These are phyloP conservation scores for Chromoteleia sp. DNA, from an alignment of 2,888 invertebrate species.

Conservation along the genomic window DNA sequence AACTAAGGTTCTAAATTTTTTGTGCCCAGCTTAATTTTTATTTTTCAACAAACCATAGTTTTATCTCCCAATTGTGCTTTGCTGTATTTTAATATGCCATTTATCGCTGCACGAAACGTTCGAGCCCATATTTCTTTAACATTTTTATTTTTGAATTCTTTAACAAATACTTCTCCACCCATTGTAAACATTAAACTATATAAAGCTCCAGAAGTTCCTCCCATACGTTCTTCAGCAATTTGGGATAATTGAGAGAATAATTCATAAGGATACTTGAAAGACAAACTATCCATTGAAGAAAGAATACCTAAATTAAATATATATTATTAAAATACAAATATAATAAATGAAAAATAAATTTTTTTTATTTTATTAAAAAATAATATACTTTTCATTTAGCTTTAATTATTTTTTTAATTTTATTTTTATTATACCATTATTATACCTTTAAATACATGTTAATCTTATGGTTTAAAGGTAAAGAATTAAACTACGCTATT, in stretches of 20 bases:
- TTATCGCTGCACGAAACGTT: conserved; percentile 86
- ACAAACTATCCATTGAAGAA: conserved; percentile 72
- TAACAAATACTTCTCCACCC: conserved; percentile 85
- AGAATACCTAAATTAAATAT: conserved; percentile 75
- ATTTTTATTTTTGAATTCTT: conserved; percentile 55
- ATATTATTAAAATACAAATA: conserved; percentile 3
- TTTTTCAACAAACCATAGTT: conserved; percentile 87
- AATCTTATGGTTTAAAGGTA: too few species aligned
- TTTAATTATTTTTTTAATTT: too few species aligned
- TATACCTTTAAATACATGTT: too few species aligned
- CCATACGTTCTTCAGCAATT: conserved; percentile 90
- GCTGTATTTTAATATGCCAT: conserved; percentile 89
- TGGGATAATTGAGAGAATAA: conserved; percentile 86
- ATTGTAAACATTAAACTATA: conserved; percentile 91
- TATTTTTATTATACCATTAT: too few species aligned
- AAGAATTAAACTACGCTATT: too few species aligned
- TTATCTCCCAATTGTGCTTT: conserved; percentile 90
- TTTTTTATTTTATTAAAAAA: too few species aligned
- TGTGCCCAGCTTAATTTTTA: too few species aligned
- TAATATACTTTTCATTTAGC: too few species aligned
- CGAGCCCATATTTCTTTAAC: conserved; percentile 85
- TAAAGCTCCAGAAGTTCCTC: conserved; percentile 92
- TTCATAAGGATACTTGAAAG: conserved; percentile 82
- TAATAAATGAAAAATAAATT: background rate
- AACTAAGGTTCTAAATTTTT: too few species aligned